phyloP scores from a whole-genome alignment of 2,113 vertebrate genomes.

The Phalacrocorax aristotelis region DNA sequence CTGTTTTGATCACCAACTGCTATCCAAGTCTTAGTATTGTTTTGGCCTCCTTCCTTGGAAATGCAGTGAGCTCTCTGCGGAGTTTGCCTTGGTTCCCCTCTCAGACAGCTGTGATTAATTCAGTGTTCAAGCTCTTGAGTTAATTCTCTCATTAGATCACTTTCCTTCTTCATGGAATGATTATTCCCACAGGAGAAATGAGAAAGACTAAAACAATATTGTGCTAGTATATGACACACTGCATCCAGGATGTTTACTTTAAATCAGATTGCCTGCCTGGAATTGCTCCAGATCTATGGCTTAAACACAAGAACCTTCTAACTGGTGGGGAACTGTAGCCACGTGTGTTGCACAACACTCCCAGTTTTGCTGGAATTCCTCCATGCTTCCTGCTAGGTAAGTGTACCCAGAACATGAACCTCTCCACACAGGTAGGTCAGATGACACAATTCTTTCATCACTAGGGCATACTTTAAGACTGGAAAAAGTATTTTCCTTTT shows the following conservation, averaged over 20 bases:
- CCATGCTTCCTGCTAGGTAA: slow-evolving; percentile 46
- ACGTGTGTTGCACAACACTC: neutral
- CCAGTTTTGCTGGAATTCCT: neutral
- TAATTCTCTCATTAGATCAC: slow-evolving; percentile 67
- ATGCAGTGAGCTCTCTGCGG: slow-evolving; percentile 39
- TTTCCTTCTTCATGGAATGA: slow-evolving; percentile 63
- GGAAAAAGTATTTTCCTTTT: neutral
- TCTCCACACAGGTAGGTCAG: slow-evolving; percentile 26
- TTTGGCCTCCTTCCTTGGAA: slow-evolving; percentile 46
- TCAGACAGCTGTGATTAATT: slow-evolving; percentile 69
- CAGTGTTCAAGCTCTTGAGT: slow-evolving; percentile 48
- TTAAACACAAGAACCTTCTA: slow-evolving; percentile 29
- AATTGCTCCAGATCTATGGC: slow-evolving; percentile 23
- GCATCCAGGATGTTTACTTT: slow-evolving; percentile 63
- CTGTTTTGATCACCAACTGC: slow-evolving; percentile 14
- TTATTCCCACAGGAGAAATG: slow-evolving; percentile 55
- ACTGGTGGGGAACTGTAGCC: neutral
- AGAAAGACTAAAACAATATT: slow-evolving; percentile 49
- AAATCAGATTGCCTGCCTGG: slow-evolving; percentile 46
- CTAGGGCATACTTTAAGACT: neutral
- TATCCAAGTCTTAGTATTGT: neutral
- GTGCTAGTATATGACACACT: slow-evolving; percentile 38
- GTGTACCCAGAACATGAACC: neutral
- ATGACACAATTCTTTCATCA: neutral
- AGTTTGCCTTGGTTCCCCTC: slow-evolving; percentile 46